Conservation (phyloP, 2,888 invertebrate species). For the Latheticus oryzae region DNA sequence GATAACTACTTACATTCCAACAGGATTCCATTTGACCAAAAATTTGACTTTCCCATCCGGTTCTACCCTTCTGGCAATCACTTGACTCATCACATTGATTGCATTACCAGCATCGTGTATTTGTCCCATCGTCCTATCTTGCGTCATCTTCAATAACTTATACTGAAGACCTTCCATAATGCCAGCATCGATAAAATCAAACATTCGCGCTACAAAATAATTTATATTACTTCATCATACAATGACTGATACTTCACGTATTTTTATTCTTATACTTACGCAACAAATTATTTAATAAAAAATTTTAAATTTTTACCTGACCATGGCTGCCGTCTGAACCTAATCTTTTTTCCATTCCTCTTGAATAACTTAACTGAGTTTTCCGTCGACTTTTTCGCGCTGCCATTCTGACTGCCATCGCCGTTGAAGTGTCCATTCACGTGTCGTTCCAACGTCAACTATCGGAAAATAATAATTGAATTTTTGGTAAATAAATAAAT, state of each 20-base stretch:
- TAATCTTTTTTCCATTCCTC: constrained; percentile 88
- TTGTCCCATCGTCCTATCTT: constrained; percentile 71
- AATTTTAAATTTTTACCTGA: constrained; percentile 75
- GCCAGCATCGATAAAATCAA: constrained; percentile 93
- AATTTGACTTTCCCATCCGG: constrained; percentile 76
- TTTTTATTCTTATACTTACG: constrained; percentile 43
- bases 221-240: not conserved
- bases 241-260: constrained; percentile 9
- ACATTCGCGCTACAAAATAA: constrained; percentile 82
- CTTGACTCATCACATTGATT: constrained; percentile 78
- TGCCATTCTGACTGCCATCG: constrained; percentile 70
- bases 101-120: constrained; percentile 74
- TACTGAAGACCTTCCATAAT: constrained; percentile 93
- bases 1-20: constrained; percentile 91
- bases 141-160: constrained; percentile 74
- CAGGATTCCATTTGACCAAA: constrained; percentile 82
- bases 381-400: constrained; percentile 78
- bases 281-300: constrained; percentile 15
- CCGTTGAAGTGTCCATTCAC: constrained; percentile 91
- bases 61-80: constrained; percentile 75
- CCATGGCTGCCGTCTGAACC: constrained; percentile 89
- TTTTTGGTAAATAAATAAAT: too few relatives aligned
- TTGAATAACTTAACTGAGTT: constrained; percentile 82
- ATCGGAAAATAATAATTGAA: too few relatives aligned
- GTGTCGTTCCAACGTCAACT: constrained; percentile 89